Conservation (phyloP, 2,797 vertebrate species). For the Microctenopoma stevenorrisi region DNA sequence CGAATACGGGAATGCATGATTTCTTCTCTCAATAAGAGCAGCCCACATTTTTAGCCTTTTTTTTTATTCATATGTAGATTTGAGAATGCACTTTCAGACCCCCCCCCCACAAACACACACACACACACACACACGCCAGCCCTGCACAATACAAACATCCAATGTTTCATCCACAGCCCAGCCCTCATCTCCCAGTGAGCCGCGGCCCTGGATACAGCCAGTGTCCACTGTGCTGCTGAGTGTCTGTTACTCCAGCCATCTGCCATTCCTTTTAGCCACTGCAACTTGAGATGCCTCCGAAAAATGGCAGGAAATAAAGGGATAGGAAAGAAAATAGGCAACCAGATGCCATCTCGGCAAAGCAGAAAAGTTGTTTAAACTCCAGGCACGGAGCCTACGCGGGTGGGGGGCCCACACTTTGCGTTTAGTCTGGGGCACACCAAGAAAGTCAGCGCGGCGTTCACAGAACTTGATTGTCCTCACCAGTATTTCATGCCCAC, state of each 20-base stretch:
- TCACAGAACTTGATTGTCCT: constrained; percentile 64
- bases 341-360: constrained; percentile 85
- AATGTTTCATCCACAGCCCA: constrained; percentile 70
- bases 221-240: constrained; percentile 80
- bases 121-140: constrained; percentile 4
- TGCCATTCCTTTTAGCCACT: constrained; percentile 84
- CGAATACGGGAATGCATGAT: constrained; percentile 71
- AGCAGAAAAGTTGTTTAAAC: constrained; percentile 85
- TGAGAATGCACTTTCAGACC: constrained; percentile 36
- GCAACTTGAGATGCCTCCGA: constrained; percentile 83
- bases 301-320: constrained; percentile 82
- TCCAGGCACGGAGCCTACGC: constrained; percentile 55
- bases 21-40: constrained; percentile 33
- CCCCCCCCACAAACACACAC: constrained; percentile 8
- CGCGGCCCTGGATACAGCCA: constrained; percentile 73
- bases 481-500: constrained; percentile 44
- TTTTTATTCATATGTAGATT: constrained; percentile 77
- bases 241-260: constrained; percentile 87
- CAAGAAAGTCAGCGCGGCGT: constrained; percentile 39
- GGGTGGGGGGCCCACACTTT: constrained; percentile 8
- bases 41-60: constrained; percentile 54
- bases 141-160: constrained; percentile 64
- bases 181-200: constrained; percentile 66
- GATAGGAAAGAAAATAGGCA: constrained; percentile 84
- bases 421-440: constrained; percentile 45